phyloP scores from a whole-genome alignment of 2,113 vertebrate species.

The Ciconia stormi region DNA sequence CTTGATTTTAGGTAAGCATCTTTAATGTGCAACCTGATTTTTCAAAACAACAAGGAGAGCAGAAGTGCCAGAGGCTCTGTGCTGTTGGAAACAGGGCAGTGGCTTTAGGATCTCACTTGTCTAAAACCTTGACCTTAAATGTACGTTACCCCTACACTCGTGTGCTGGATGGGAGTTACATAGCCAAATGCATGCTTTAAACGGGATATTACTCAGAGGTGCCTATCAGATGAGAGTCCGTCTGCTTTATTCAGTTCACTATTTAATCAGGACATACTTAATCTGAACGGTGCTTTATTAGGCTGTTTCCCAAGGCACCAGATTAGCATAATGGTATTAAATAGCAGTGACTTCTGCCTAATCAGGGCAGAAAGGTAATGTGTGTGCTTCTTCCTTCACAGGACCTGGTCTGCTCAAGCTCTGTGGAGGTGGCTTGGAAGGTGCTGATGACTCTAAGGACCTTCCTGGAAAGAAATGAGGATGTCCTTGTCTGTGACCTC shows the following conservation, averaged over 20 bases:
- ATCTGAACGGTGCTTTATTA: slow-evolving; percentile 5
- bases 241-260: neutral
- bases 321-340: neutral
- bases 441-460: slow-evolving; percentile 75
- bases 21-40: neutral
- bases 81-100: neutral
- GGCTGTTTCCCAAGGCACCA: neutral
- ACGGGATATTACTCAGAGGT: neutral
- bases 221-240: neutral
- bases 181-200: neutral
- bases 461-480: slow-evolving; percentile 72
- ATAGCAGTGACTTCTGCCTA: neutral
- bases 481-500: slow-evolving; percentile 72
- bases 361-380: neutral
- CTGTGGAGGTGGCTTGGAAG: slow-evolving; percentile 73
- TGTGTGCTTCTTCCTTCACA: slow-evolving; percentile 49
- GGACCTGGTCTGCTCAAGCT: slow-evolving; percentile 82
- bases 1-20: slow-evolving; percentile 4
- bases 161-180: neutral
- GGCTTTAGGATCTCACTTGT: neutral
- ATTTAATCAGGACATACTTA: neutral
- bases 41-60: neutral
- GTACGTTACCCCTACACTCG: neutral
- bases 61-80: neutral
- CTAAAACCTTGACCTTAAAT: neutral